Evolutionary conservation across 2,113 vertebrate genomes (phyloP).

Genomic region (Capra hircus): DNA sequence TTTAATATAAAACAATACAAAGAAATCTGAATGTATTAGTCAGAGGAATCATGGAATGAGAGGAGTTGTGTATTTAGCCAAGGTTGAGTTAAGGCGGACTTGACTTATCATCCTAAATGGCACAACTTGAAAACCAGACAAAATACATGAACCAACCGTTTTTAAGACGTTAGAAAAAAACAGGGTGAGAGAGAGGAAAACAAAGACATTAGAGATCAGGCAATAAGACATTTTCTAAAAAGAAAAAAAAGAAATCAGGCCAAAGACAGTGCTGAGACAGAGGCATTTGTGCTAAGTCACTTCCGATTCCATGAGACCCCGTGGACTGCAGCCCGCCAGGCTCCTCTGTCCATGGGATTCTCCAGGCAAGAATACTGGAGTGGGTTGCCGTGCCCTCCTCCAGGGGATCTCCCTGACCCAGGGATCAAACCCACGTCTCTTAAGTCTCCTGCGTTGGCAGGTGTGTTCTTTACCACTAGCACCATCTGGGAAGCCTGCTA

Average conservation of each 20-base stretch:
- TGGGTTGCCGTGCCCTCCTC: neutral
- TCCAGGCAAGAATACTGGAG: neutral
- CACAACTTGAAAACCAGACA: neutral
- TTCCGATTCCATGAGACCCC: neutral
- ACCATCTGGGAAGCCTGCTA: neutral
- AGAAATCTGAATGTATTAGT: neutral
- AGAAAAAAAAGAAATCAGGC: neutral
- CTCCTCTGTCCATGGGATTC: neutral
- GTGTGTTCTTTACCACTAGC: neutral
- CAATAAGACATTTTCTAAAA: neutral
- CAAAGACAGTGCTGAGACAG: neutral
- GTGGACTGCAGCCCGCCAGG: neutral
- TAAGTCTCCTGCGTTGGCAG: neutral
- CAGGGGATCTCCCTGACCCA: neutral
- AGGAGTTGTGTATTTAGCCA: neutral
- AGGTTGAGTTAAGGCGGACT: neutral
- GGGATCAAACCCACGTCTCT: neutral
- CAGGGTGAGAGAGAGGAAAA: neutral
- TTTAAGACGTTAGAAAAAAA: neutral
- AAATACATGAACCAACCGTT: neutral
- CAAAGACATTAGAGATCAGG: neutral
- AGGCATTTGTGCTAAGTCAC: neutral
- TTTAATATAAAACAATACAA: neutral
- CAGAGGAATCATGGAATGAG: neutral
- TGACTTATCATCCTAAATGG: neutral